Base-by-base conservation (phyloP, 2,888 invertebrate species). In the Nymphalis urticae region DNA sequence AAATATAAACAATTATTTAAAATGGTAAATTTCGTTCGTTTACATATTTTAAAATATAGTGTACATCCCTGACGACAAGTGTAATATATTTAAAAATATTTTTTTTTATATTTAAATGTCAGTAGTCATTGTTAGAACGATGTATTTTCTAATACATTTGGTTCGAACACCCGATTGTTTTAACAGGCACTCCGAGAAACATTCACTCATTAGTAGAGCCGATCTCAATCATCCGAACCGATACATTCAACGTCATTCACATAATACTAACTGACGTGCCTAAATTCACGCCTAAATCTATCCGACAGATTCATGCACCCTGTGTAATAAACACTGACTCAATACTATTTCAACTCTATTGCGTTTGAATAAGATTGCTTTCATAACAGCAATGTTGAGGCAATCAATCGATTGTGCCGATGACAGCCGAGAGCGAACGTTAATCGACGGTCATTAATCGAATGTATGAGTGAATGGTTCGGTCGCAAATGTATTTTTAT, bases 371-470 rank as follows among this genome's bases (percentile, higher is more conserved):
- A 77, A 42, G 72, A 75, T 66, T 73, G 73, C 47, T 19, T 73
- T 64, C 73, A 48, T 10, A n/a, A 32, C 66, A 60, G 62, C 60
- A 68, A 64, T 66, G 73, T 51, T 42, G 58, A 54, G 65, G 68
- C 71, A 74, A 86, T 86, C 82, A 85, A 88, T 88, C 85, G 88
- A 86, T 85, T 77, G 80, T 68, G 68, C 69, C 80, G 89, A 85
- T 89, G 89, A 90, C 89, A 89, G 87, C 73, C 80, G 79, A 78
- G 79, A 82, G 69, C 78, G 85, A 74, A 79, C 85, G 83, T 82
- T 88, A 87, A 89, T 88, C 82, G 86, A 76, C 80, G 78, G 80
- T 84, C 86, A 88, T 89, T 87, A 89, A 86, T 84, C 82, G 80
- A 82, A 79, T 76, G 76, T 73, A 74, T 71, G 78, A 75, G 74